Base-by-base conservation (phyloP, 2,888 invertebrate genomes). In the Nematopogon swammerdamellus region DNA sequence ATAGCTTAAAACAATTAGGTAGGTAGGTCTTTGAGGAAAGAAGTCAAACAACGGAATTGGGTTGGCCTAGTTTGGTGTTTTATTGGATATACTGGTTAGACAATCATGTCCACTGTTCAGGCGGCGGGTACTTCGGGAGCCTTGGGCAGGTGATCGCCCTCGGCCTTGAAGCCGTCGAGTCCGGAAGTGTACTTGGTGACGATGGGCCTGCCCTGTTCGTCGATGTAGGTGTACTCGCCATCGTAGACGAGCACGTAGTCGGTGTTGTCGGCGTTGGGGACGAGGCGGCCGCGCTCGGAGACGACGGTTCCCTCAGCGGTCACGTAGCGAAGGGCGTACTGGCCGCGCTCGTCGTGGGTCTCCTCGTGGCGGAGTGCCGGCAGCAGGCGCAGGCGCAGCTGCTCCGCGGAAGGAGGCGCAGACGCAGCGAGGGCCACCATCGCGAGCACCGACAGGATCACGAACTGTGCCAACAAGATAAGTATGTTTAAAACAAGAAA, bases 281-380 rank as follows among this genome's bases (percentile, higher is more conserved):
- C 58, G 11, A 68, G 59, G 4, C 53, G 57, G 11, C 66, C 68
- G 10, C 60, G 58, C 53, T 67, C 64, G 1, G 53, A 53, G 5
- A 67, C 63, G 1, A 63, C 53, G 18, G 61, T 67, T 8, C 67
- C 67, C 49, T 68, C 66, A 36, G 65, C 67, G 3, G 67, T 67
- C 36, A 64, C 60, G 56, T 67, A 69, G 18, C 63, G 61, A 3
- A 68, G 57, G 1, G 60, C 56, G 51, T 62, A 68, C 53, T 68
- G 67, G 1, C 66, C 65, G 18, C 56, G 58, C 42, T 64, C 61
- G 25, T 67, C 68, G 51, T 63, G 68, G 14, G 63, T 53, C 53
- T 67, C 67, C 49, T 65, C 63, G 47, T 69, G 66, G 29, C 60
- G 52, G 0, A 67, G 52, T 0, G 68, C 66, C 10, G 68, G 65